Evolutionary conservation across 2,888 invertebrate genomes (phyloP).

Genomic region (Eudemis profundana): DNA sequence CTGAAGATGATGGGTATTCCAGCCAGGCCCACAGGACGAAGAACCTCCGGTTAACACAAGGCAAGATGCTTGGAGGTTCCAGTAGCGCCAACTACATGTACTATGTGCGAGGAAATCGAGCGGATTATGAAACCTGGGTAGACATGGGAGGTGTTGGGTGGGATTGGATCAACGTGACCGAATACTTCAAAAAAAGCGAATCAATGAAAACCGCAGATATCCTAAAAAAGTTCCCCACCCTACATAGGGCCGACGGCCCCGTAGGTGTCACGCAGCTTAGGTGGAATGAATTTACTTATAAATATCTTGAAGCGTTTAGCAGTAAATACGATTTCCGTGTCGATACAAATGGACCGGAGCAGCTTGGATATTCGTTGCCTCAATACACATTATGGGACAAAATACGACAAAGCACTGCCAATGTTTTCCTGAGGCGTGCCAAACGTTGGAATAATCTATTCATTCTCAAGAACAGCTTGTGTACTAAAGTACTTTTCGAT

Average conservation of each 20-base stretch:
- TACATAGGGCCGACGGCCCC: slow-evolving; percentile 71
- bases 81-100: slow-evolving; percentile 88
- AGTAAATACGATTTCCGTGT: slow-evolving; percentile 55
- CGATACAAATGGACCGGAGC: slow-evolving; percentile 58
- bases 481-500: slow-evolving; percentile 59
- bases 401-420: slow-evolving; percentile 52
- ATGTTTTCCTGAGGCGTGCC: slow-evolving; percentile 58
- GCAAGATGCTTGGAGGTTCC: slow-evolving; percentile 86
- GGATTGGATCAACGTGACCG: slow-evolving; percentile 81
- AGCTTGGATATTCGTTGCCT: slow-evolving; percentile 56
- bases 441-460: slow-evolving; percentile 60
- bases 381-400: slow-evolving; percentile 54
- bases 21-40: slow-evolving; percentile 40
- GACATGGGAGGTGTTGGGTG: slow-evolving; percentile 78
- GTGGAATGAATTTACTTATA: slow-evolving; percentile 28
- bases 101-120: slow-evolving; percentile 87
- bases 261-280: slow-evolving; percentile 52
- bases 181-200: slow-evolving; percentile 30
- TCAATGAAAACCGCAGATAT: slow-evolving; percentile 14
- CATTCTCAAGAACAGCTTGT: slow-evolving; percentile 60
- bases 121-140: slow-evolving; percentile 85
- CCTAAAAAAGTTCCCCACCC: neutral
- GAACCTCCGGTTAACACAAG: slow-evolving; percentile 76
- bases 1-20: slow-evolving; percentile 39
- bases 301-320: slow-evolving; percentile 56